A percentile compares a stretch with the other conserved stretches of the same genome.
These are phyloP conservation scores for Neodiprion lecontei DNA, from an alignment of 1,140 invertebrate genomes.

Conservation along the genomic window DNA sequence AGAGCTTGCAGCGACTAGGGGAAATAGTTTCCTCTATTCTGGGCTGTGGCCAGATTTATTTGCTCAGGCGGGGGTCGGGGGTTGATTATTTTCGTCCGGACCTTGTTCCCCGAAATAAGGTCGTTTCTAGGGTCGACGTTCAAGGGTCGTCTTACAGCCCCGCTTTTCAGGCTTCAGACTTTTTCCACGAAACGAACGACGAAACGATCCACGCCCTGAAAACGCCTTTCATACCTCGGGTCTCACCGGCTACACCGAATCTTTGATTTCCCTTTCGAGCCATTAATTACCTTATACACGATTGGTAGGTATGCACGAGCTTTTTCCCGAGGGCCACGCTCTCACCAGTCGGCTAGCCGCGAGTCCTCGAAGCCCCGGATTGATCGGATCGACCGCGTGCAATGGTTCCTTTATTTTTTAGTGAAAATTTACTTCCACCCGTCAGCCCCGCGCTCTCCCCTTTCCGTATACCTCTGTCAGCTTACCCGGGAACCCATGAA, in stretches of 20 bases:
- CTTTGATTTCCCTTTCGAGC: background rate
- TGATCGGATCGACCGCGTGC: background rate
- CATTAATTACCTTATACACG: no score
- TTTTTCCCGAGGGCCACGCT: no score
- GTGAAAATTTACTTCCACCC: background rate
- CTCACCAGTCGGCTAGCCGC: no score
- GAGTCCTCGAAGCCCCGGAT: no score
- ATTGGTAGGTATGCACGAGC: no score
- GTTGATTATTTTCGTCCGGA: slow-evolving; percentile 34
- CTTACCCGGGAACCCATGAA: background rate
- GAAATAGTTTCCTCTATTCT: slow-evolving; percentile 28
- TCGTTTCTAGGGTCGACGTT: background rate
- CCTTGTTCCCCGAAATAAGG: slow-evolving; percentile 3
- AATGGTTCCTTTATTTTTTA: background rate
- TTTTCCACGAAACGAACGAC: background rate
- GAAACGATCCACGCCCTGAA: background rate
- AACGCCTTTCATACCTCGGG: background rate
- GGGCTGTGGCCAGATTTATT: slow-evolving; percentile 39
- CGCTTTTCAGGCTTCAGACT: background rate
- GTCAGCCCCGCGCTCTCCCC: background rate
- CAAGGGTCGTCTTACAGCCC: background rate
- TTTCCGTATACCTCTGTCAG: background rate
- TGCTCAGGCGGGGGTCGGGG: slow-evolving; percentile 12
- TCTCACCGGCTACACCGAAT: background rate
- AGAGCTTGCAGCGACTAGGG: slow-evolving; percentile 29